phyloP scores from a whole-genome alignment of 2,888 invertebrate species.

The Eristalinus aeneus region DNA sequence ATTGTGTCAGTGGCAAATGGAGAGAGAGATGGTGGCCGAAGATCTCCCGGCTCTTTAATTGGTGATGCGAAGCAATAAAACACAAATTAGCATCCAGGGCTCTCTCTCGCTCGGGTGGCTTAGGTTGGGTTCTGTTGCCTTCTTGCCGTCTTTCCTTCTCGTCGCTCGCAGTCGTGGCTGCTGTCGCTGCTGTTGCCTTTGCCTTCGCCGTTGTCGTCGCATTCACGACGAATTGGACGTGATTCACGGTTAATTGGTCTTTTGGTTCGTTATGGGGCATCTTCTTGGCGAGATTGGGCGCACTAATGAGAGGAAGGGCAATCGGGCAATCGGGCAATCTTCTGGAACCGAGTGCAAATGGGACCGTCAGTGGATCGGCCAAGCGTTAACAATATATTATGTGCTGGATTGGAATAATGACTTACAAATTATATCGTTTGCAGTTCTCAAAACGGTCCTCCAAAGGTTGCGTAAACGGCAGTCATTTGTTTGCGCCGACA shows the following conservation, averaged over 20 bases:
- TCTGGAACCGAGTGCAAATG: conserved; percentile 18
- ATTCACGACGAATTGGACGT: conserved; percentile 59
- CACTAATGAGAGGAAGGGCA: conserved; percentile 47
- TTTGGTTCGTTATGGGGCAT: conserved; percentile 34
- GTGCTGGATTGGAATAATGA: background rate
- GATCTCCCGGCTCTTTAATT: conserved; percentile 69
- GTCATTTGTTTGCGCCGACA: background rate
- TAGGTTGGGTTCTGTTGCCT: conserved; percentile 48
- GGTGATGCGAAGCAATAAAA: conserved; percentile 70
- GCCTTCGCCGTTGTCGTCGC: conserved; percentile 5
- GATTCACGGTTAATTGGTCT: conserved; percentile 63
- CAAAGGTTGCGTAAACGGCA: background rate
- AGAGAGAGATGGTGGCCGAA: conserved; percentile 63
- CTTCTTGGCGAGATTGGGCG: conserved; percentile 11
- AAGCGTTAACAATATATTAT: conserved; percentile 4
- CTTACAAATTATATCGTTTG: conserved; percentile 1
- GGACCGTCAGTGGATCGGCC: background rate
- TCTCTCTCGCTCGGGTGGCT: conserved; percentile 7
- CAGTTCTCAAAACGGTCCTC: background rate
- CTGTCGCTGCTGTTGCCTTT: background rate
- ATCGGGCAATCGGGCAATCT: background rate
- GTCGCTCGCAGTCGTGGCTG: background rate
- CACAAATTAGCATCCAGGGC: conserved; percentile 70
- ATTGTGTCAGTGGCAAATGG: conserved; percentile 55
- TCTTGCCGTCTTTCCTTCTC: background rate